phyloP scores from a whole-genome alignment of 2,113 vertebrate species.

The Scopus umbretta region DNA sequence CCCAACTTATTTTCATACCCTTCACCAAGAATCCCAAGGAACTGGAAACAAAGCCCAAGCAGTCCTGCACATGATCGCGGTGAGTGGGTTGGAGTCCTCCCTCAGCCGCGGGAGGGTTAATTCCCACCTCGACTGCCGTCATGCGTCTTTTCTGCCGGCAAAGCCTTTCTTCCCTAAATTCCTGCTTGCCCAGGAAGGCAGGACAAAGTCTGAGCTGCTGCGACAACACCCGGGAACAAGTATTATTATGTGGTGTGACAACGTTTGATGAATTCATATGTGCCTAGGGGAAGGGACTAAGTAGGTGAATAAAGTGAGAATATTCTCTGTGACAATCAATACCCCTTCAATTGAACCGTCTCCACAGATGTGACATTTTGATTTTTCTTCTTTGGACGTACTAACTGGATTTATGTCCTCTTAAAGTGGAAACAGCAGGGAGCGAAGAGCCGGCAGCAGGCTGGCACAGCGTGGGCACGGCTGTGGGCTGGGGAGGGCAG shows the following conservation, averaged over 20 bases:
- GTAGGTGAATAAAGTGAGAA: constrained; percentile 73
- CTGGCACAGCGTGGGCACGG: rapidly evolving
- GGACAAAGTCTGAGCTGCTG: not conserved
- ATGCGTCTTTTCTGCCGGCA: not conserved
- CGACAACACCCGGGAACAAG: constrained; percentile 1
- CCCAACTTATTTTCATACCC: not conserved
- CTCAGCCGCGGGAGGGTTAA: not conserved
- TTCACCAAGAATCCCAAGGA: not conserved
- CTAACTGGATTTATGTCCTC: constrained; percentile 57
- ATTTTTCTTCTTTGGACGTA: constrained; percentile 55
- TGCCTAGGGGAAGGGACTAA: constrained; percentile 71
- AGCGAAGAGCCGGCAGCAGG: not conserved
- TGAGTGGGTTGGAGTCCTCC: not conserved
- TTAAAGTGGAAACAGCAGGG: not conserved
- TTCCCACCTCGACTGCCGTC: not conserved
- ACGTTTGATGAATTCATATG: constrained; percentile 70
- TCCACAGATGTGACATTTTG: constrained; percentile 75
- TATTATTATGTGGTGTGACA: constrained; percentile 66
- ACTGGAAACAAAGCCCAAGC: not conserved
- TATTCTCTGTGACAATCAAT: constrained; percentile 77
- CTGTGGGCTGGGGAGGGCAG: not conserved
- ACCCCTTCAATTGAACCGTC: constrained; percentile 69
- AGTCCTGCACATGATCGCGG: rapidly evolving
- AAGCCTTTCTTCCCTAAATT: constrained; percentile 7
- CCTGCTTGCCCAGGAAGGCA: not conserved